A percentile compares a stretch with the other conserved stretches of the same genome.
phyloP scores from a whole-genome alignment of 2,797 vertebrate species.

The Sebastes taczanowskii region DNA sequence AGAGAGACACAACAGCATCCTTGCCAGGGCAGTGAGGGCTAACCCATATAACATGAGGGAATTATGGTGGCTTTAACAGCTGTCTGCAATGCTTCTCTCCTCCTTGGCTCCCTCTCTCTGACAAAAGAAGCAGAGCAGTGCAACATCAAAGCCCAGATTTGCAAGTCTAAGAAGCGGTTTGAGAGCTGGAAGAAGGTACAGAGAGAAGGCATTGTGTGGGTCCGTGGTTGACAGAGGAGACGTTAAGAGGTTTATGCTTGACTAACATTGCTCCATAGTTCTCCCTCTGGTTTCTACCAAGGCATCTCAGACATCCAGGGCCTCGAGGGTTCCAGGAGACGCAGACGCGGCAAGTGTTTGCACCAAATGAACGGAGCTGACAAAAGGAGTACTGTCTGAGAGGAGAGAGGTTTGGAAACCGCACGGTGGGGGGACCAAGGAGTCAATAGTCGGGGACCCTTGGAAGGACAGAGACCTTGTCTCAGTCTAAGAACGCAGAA shows the following conservation, averaged over 20 bases:
- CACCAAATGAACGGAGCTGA: constrained; percentile 47
- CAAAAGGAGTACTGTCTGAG: constrained; percentile 69
- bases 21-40: constrained; percentile 66
- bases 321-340: constrained; percentile 57
- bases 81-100: constrained; percentile 70
- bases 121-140: constrained; percentile 69
- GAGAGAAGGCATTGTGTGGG: constrained; percentile 72
- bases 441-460: constrained; percentile 45
- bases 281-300: constrained; percentile 65
- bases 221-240: constrained; percentile 69
- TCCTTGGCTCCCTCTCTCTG: constrained; percentile 58
- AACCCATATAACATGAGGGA: constrained; percentile 69
- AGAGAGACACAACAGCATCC: constrained; percentile 62
- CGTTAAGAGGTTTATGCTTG: constrained; percentile 71
- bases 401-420: constrained; percentile 52
- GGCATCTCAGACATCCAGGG: constrained; percentile 66
- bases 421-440: constrained; percentile 35
- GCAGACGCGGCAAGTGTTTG: constrained; percentile 67
- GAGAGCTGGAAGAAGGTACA: constrained; percentile 71
- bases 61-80: constrained; percentile 72
- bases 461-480: constrained; percentile 44
- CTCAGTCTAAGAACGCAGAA: constrained; percentile 20
- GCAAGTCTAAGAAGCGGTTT: constrained; percentile 79
- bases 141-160: constrained; percentile 76
- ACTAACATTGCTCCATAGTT: constrained; percentile 71